Evolutionary conservation across 2,888 invertebrate genomes (phyloP), one percentile per base, ranked within the genome.

Genomic region (Eupithecia inturbata): DNA sequence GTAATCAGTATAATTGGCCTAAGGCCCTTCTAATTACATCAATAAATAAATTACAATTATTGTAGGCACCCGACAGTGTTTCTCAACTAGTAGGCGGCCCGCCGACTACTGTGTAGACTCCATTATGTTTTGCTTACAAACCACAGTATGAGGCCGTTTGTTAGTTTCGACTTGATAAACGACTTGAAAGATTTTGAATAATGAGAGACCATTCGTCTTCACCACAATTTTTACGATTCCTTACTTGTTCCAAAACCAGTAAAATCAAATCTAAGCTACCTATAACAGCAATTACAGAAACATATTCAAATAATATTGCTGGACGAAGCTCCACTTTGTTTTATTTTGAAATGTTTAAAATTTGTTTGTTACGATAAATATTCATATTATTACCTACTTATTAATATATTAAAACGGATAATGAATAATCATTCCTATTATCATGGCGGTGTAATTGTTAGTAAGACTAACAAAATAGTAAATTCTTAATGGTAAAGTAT

Each of bases 401-500:
- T 14, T 14, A 60, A 26, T 14, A 60, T 28, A 60, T 16, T 9
- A 60, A n/a, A 60, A 4, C 16, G 5, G 9, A 28, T 60, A 19
- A 62, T 62, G 16, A 19, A 28, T 62, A 62, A 62, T 70, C 70
- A 70, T 70, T 70, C 71, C 60, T 31, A 22, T 66, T 66, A 53
- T 70, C 53, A 36, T 2, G 5, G n/a, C 9, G 22, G n/a, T 36
- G 45, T 45, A 33, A 70, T 66, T 45, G 79, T 79, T 79, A 80
- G 80, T 80, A 6, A 69, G 71, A 80, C 79, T 79, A 80, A 80
- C 79, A 28, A 49, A 67, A 72, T 68, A 1, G 14, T 26, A 53
- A 53, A 53, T 22, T n/a, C n/a, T n/a, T n/a, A n/a, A n/a, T 22
- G 12, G 53, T n/a, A n/a, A n/a, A n/a, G 57, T 57, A 60, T 28